Evolutionary conservation across 2,888 invertebrate species (phyloP), one percentile per base, ranked within the genome.

Genomic region (Ypsolopha scabrella): DNA sequence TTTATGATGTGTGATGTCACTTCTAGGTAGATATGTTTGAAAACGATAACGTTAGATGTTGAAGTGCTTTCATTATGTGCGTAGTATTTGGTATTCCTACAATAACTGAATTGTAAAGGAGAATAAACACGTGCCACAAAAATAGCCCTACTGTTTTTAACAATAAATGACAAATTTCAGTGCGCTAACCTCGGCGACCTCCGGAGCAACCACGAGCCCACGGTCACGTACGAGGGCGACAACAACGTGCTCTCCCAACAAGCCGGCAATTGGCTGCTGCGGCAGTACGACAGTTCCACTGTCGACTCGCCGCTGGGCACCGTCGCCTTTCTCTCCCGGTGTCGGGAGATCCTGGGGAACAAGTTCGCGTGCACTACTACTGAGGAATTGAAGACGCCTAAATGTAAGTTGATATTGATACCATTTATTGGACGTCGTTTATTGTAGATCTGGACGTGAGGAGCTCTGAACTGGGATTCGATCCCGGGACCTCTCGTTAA

Each of bases 221-320:
- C 93, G 41, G 93, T 94, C 52, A 97, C 97, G 0, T 96, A 96
- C 74, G 97, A 97, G 73, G 97, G 97, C 0, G 97, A 97, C 80
- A 97, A 97, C 80, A 96, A 94, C 75, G 96, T 97, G 24, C 86
- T 98, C 3, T 89, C 93, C 0, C 97, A 97, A 67, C 97, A 97
- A 75, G 92, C 95, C 0, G 94, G 94, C 65, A 97, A 96, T 80
- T 97, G 95, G 92, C 80, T 97, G 51, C 70, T 93, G 47, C 77
- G 92, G 0, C 93, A 93, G 68, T 92, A 90, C 89, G 82, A 79
- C 44, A 67, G 86, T 0, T 77, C 76, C 41, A 64, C 71, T 4
- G 75, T 89, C 11, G 88, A 89, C 62, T 89, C 93, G 36, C 95
- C 95, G 0, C 80, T 94, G 7, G 90, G 89, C 14, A 92, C 93